phyloP scores from a whole-genome alignment of 2,888 invertebrate genomes.

The Xylota sylvarum region DNA sequence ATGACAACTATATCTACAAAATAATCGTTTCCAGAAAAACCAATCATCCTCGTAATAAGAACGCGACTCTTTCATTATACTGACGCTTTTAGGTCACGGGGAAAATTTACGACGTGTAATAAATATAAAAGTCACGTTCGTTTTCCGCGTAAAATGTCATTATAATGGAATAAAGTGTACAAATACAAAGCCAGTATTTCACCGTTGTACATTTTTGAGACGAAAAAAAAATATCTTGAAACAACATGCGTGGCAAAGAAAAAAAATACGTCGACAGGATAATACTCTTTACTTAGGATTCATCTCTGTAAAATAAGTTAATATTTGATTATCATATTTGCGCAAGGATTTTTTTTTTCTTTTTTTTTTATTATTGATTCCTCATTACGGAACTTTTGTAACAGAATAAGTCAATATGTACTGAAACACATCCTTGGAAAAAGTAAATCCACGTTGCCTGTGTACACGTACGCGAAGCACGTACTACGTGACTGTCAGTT shows the following conservation, averaged over 20 bases:
- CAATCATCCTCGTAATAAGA: slow-evolving; percentile 21
- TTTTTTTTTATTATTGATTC: slow-evolving; percentile 41
- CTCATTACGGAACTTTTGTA: slow-evolving; percentile 41
- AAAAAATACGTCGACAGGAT: neutral
- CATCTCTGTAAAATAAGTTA: slow-evolving; percentile 42
- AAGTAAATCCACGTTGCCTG: neutral
- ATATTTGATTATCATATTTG: slow-evolving; percentile 52
- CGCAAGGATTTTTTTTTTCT: slow-evolving; percentile 36
- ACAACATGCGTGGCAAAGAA: slow-evolving; percentile 18
- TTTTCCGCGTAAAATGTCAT: slow-evolving; percentile 43
- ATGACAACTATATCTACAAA: slow-evolving; percentile 1
- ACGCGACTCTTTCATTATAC: slow-evolving; percentile 25
- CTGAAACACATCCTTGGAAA: slow-evolving; percentile 1
- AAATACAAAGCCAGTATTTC: slow-evolving; percentile 16
- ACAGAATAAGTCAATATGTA: slow-evolving; percentile 31
- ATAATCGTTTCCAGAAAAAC: slow-evolving; percentile 39
- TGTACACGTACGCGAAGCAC: slow-evolving; percentile 51
- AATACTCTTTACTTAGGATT: slow-evolving; percentile 30
- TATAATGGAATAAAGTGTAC: slow-evolving; percentile 42
- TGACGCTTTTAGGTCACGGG: slow-evolving; percentile 21
- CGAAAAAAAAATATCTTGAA: neutral
- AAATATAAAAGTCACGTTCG: slow-evolving; percentile 55
- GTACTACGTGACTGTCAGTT: slow-evolving; percentile 56
- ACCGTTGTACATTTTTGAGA: neutral
- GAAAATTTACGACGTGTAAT: slow-evolving; percentile 46